Evolutionary conservation across 2,888 invertebrate genomes (phyloP), one percentile per base, ranked within the genome.

Genomic region (Dendrolimus houi): DNA sequence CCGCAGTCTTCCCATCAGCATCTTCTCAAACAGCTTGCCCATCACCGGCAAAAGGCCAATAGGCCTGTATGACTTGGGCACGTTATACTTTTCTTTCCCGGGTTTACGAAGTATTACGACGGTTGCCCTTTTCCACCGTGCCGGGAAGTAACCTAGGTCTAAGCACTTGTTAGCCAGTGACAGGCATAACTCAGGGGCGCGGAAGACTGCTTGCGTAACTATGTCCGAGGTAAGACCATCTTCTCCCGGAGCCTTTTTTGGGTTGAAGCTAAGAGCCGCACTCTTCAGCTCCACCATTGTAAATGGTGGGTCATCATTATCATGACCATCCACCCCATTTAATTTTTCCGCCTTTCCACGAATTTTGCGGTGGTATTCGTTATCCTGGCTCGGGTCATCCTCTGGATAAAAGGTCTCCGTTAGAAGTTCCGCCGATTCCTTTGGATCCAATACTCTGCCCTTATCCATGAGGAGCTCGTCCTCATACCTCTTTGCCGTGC

Each of bases 171-270:
- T 17, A 1, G 17, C 0, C 60, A 60, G 14, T 60, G 60, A 10
- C 47, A 14, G 6, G 12, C 53, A n/a, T 3, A 17, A 2, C 17
- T 17, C 17, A 1, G 17, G 17, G 1, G 17, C 17, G 1, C 17
- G 17, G 17, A 17, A 17, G 17, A 17, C 17, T 17, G 17, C 17
- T 17, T 17, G 17, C 17, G 17, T 17, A 1, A 17, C 17, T 1
- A 70, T 68, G 14, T 67, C 65, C 0, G 67, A 58, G 0, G 64
- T 64, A 2, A 65, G 42, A 1, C 66, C 64, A 9, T 69, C 66
- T 1, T 54, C 52, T 8, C 65, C 67, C 0, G 66, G 67, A 0
- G 66, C 66, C 29, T 65, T 66, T 13, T 62, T 63, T 0, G 61
- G 63, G 42, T 62, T 58, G 1, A 62, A 57, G 9, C 42, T 40